Evolutionary conservation across 2,888 invertebrate species (phyloP).

Genomic region (Heliconius aoede): DNA sequence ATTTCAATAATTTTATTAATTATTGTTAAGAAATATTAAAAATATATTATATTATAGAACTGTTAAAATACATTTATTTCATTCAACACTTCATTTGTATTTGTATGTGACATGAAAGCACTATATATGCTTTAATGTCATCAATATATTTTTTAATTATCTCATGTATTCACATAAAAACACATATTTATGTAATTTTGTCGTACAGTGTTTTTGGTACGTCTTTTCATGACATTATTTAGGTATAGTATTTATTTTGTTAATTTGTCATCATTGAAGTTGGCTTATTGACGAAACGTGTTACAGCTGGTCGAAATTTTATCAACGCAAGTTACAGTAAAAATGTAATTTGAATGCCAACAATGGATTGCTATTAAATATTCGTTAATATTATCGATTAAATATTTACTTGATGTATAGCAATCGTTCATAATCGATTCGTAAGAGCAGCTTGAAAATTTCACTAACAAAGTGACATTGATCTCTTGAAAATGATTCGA

Average conservation of each 20-base stretch:
- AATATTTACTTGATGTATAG: conserved; percentile 12
- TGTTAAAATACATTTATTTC: conserved; percentile 24
- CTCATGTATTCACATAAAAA: neutral
- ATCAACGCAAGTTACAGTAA: neutral
- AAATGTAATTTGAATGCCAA: neutral
- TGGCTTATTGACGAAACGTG: neutral
- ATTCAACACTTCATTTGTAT: neutral
- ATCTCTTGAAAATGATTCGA: conserved; percentile 42
- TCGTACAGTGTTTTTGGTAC: neutral
- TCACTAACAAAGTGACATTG: conserved; percentile 30
- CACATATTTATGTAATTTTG: neutral
- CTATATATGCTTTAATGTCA: neutral
- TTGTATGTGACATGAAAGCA: conserved; percentile 7
- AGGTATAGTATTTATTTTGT: conserved; percentile 17
- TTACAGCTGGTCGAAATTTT: conserved; percentile 11
- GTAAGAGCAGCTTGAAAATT: conserved; percentile 25
- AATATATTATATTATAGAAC: neutral
- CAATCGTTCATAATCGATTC: conserved; percentile 5
- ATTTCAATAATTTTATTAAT: conserved; percentile 20
- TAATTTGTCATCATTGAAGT: neutral
- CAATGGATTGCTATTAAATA: conserved; percentile 22
- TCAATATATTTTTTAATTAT: neutral
- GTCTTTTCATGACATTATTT: neutral
- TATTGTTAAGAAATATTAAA: conserved; percentile 12
- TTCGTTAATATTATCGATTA: conserved; percentile 1